Evolutionary conservation across 2,113 vertebrate species (phyloP), one percentile per base, ranked within the genome.

Genomic region (Ovibos moschatus): DNA sequence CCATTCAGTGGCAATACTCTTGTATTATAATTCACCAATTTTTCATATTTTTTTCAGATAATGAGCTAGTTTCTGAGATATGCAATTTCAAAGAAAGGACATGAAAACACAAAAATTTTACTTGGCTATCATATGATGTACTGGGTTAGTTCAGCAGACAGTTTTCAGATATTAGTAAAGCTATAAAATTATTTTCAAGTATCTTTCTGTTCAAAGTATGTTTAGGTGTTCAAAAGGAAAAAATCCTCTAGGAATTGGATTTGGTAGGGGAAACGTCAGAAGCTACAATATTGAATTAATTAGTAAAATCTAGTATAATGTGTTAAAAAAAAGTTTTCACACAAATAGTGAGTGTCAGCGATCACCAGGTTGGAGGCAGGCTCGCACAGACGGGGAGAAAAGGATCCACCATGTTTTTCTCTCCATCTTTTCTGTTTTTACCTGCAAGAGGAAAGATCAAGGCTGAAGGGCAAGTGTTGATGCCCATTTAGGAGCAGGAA

Each of bases 381-480:
- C 97, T 98, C 0, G 98, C 98, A 98, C 98, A 98, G 89, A 98
- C 97, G 23, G 98, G 98, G 98, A 98, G 87, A 97, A 98, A 98
- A 91, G 89, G 89, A 30, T 98, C 98, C 98, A 93, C 91, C 97
- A 87, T 97, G 98, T 60, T 97, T 98, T 98, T 98, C 98, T 98
- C 95, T 98, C 96, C 98, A 95, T 67, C 89, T 98, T 98, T 98
- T 98, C 98, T 98, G 97, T 89, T 97, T 97, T 98, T 97, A 98
- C 98, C 98, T 98, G 98, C 74, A 98, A 98, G 98, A 98, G 98
- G 98, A 98, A 98, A 98, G 98, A 98, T 60, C 89, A 95, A 89
- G 64, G 96, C 98, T 98, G 98, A 98, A 98, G 97, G 98, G 98
- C 64, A 11, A 81, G 57, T 85, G 89, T 28, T 27, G 82, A 97